Evolutionary conservation across 2,888 invertebrate species (phyloP).

Genomic region (Polyommatus iphigenia): DNA sequence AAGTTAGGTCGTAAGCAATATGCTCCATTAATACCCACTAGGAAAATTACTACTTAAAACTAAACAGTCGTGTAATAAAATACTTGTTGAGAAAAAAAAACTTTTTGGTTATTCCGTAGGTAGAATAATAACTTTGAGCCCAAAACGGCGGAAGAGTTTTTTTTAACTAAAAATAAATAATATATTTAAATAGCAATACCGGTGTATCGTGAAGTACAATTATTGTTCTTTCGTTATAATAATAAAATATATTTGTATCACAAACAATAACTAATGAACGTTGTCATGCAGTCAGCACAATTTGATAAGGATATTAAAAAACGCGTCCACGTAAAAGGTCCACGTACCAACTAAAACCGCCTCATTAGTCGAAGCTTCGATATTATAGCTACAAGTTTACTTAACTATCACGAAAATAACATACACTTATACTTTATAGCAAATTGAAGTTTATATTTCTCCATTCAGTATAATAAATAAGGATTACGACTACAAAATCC

Average conservation of each 20-base stretch:
- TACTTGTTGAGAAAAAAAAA: conserved; percentile 52
- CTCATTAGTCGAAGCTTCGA: conserved; percentile 58
- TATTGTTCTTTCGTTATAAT: conserved; percentile 47
- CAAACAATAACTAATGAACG: conserved; percentile 49
- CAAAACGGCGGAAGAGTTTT: conserved; percentile 51
- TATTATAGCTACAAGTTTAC: conserved; percentile 65
- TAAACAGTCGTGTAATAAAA: conserved; percentile 62
- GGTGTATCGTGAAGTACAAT: conserved; percentile 45
- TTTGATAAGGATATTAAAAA: conserved; percentile 46
- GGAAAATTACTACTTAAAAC: conserved; percentile 52
- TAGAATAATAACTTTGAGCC: conserved; percentile 60
- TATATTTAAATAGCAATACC: conserved; percentile 49
- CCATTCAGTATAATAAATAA: conserved; percentile 54
- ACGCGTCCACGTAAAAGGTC: conserved; percentile 50
- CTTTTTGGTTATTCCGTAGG: conserved; percentile 57
- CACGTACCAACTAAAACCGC: conserved; percentile 68
- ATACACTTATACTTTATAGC: conserved; percentile 64
- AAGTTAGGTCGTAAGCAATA: conserved; percentile 50
- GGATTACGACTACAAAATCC: conserved; percentile 53
- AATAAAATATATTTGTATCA: conserved; percentile 53
- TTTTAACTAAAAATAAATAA: conserved; percentile 56
- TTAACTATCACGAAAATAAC: conserved; percentile 77
- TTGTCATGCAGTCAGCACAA: conserved; percentile 65
- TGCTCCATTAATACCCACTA: conserved; percentile 51
- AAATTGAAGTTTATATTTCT: conserved; percentile 65